phyloP scores from a whole-genome alignment of 2,797 vertebrate species.

The Nannoperca obscura region DNA sequence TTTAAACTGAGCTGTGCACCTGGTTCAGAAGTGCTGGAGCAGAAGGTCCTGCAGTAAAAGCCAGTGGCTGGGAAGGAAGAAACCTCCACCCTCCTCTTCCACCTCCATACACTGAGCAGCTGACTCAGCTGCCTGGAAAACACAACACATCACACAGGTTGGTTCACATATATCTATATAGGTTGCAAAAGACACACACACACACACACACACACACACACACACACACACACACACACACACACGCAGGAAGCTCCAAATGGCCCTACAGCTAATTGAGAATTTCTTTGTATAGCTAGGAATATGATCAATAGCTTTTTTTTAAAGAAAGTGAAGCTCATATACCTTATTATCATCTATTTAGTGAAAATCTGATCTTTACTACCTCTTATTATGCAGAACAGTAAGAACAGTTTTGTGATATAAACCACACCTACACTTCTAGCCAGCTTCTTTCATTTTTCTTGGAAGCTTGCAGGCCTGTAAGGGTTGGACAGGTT shows the following conservation, averaged over 20 bases:
- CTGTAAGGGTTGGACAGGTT: background rate
- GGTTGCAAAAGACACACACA: background rate
- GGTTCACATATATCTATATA: background rate
- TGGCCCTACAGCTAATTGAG: background rate
- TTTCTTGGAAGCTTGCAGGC: no score
- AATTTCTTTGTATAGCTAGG: background rate
- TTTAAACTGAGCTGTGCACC: slow-evolving; percentile 54
- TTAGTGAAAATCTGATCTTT: no score
- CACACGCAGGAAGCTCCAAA: background rate
- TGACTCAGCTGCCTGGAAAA: slow-evolving; percentile 54
- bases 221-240: background rate
- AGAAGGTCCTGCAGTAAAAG: slow-evolving; percentile 58
- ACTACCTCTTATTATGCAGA: background rate
- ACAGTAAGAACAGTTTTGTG: background rate
- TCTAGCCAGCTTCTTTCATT: background rate
- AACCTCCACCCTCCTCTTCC: slow-evolving; percentile 52
- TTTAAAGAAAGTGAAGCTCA: background rate
- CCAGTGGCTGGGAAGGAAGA: slow-evolving; percentile 28
- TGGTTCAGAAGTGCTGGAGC: slow-evolving; percentile 54
- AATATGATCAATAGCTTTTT: background rate
- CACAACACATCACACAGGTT: slow-evolving; percentile 25
- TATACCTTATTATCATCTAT: no score
- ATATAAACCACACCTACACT: background rate
- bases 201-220: background rate
- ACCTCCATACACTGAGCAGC: slow-evolving; percentile 59